Conservation (phyloP, 2,888 invertebrate species). For the Homarus gammarus region DNA sequence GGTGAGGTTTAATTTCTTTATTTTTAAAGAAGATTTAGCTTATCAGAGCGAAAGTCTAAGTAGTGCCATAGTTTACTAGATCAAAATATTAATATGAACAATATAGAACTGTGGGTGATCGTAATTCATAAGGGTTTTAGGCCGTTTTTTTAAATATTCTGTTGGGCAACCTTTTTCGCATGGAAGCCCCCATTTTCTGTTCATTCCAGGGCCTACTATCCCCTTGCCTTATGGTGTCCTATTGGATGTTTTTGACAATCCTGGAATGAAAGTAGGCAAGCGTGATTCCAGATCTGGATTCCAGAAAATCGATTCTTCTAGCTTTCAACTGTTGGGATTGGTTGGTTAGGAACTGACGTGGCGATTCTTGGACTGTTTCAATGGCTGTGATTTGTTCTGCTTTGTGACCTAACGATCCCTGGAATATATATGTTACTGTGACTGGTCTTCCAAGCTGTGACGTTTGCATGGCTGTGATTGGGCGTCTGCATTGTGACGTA, state of each 20-base stretch:
- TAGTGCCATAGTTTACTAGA: neutral
- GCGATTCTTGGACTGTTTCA: neutral
- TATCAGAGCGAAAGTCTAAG: neutral
- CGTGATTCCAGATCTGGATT: constrained; percentile 66
- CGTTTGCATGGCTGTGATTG: neutral
- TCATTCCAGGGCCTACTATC: neutral
- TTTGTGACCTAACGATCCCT: constrained; percentile 6
- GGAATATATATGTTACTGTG: neutral
- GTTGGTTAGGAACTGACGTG: constrained; percentile 7
- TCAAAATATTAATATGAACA: neutral
- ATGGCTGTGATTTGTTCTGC: neutral
- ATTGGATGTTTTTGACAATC: constrained; percentile 72
- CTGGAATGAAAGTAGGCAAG: constrained; percentile 74
- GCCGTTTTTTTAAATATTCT: neutral
- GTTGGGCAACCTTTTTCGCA: constrained; percentile 61
- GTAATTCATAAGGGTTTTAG: neutral
- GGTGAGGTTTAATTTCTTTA: neutral
- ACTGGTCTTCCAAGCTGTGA: constrained; percentile 10
- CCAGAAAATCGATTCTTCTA: constrained; percentile 67
- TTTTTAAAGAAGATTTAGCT: neutral
- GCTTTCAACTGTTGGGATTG: constrained; percentile 38
- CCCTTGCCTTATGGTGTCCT: constrained; percentile 45
- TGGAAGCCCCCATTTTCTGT: constrained; percentile 55
- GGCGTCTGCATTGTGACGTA: neutral
- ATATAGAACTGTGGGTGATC: neutral